These are phyloP conservation scores for Hydrophis major DNA, from an alignment of 2,797 vertebrate genomes.

Conservation along the genomic window DNA sequence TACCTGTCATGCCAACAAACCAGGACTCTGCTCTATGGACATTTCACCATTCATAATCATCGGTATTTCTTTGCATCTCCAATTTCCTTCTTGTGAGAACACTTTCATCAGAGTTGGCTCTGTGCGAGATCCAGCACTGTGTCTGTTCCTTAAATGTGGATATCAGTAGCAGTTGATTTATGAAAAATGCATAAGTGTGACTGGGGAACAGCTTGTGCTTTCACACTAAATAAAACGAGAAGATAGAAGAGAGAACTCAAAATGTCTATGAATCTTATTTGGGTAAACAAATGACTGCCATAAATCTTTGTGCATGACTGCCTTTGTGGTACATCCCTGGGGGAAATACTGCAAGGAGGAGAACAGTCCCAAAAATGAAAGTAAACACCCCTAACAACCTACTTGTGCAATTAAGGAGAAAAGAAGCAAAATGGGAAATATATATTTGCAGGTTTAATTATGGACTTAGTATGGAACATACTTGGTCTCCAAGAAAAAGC, in stretches of 20 bases:
- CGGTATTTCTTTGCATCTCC: conserved; percentile 10
- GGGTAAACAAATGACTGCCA: conserved; percentile 54
- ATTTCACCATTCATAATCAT: background rate
- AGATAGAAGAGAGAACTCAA: conserved; percentile 55
- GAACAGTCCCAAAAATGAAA: background rate
- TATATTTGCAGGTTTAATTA: conserved; percentile 41
- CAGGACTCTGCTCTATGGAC: background rate
- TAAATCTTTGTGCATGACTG: conserved; percentile 62
- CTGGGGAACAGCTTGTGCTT: conserved; percentile 66
- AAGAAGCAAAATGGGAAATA: conserved; percentile 21
- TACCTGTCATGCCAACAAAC: background rate
- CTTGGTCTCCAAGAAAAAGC: conserved; percentile 37
- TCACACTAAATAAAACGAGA: conserved; percentile 69
- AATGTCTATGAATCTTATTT: conserved; percentile 60
- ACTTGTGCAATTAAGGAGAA: background rate
- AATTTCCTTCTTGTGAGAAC: background rate
- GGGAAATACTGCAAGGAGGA: conserved; percentile 43
- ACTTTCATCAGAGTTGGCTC: conserved; percentile 10
- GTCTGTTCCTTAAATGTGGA: conserved; percentile 38
- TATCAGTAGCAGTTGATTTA: conserved; percentile 59
- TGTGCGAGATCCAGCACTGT: conserved; percentile 5
- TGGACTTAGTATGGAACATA: conserved; percentile 30
- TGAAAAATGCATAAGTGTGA: conserved; percentile 59
- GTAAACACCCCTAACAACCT: background rate
- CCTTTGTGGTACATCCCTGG: conserved; percentile 53